Evolutionary conservation across 2,113 vertebrate genomes (phyloP).

Genomic region (Oxyruncus cristatus): DNA sequence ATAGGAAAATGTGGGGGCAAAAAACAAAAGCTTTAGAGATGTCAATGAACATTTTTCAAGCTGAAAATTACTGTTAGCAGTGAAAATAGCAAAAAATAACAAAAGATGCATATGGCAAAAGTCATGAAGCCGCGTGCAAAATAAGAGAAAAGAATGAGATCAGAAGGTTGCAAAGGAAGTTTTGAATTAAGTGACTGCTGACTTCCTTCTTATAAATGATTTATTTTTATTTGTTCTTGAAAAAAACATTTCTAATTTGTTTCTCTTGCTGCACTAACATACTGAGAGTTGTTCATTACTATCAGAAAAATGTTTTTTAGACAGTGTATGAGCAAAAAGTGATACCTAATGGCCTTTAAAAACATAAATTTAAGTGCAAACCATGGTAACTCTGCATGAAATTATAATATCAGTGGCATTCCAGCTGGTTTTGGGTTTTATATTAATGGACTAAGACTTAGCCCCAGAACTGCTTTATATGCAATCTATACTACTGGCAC

Average conservation of each 20-base stretch:
- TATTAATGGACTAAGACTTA: neutral
- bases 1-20: neutral
- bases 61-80: constrained; percentile 11
- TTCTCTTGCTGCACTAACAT: neutral
- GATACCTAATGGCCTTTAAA: neutral
- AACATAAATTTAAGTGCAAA: neutral
- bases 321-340: neutral
- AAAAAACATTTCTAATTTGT: neutral
- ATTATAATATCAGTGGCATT: neutral
- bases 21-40: neutral
- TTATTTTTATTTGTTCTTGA: constrained; percentile 11
- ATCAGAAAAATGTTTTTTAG: neutral
- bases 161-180: neutral
- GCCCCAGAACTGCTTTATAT: neutral
- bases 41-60: constrained; percentile 30
- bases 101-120: neutral
- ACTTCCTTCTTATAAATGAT: neutral
- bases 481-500: neutral
- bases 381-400: neutral
- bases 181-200: neutral
- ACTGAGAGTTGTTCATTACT: neutral
- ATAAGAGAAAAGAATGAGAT: neutral
- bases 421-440: neutral
- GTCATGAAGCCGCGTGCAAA: neutral
- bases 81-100: constrained; percentile 27